Percentiles rank a stretch among this genome's conserved stretches.
Evolutionary conservation across 2,888 invertebrate species (phyloP).

Genomic region (Piscicola geometra): DNA sequence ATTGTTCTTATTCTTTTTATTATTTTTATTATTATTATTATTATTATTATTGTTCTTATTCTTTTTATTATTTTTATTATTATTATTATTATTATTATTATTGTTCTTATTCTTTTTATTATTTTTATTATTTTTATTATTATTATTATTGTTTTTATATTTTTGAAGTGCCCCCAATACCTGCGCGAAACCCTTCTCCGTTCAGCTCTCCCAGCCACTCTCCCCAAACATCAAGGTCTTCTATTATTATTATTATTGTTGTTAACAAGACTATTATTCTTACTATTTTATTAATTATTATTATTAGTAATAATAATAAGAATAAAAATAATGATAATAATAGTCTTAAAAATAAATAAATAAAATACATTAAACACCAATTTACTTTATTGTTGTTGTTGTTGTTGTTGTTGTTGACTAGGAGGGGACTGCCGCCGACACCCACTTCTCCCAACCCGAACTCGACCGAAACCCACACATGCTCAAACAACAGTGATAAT

Average conservation of each 20-base stretch:
- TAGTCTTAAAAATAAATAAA: not conserved
- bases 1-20: too few species aligned
- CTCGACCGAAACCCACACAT: too few species aligned
- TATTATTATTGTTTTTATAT: not conserved
- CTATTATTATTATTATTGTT: too few species aligned
- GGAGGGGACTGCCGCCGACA: too few species aligned
- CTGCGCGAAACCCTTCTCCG: slow-evolving; percentile 41
- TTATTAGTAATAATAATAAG: not conserved
- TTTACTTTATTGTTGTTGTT: too few species aligned
- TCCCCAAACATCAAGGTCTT: slow-evolving; percentile 22
- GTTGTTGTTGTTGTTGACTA: not conserved
- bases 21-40: too few species aligned
- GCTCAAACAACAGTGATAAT: not conserved
- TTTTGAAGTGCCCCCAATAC: slow-evolving; percentile 47
- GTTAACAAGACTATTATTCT: not conserved
- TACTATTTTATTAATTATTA: not conserved
- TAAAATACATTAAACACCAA: too few species aligned
- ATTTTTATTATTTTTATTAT: not conserved
- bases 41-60: too few species aligned
- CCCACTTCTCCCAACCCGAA: too few species aligned
- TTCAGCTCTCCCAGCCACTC: slow-evolving; percentile 63
- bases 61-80: too few species aligned
- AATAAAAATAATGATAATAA: slow-evolving; percentile 17
- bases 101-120: too few species aligned
- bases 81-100: too few species aligned